Conservation (phyloP, 2,113 vertebrate genomes). For the cattle (Bos taurus) region DNA sequence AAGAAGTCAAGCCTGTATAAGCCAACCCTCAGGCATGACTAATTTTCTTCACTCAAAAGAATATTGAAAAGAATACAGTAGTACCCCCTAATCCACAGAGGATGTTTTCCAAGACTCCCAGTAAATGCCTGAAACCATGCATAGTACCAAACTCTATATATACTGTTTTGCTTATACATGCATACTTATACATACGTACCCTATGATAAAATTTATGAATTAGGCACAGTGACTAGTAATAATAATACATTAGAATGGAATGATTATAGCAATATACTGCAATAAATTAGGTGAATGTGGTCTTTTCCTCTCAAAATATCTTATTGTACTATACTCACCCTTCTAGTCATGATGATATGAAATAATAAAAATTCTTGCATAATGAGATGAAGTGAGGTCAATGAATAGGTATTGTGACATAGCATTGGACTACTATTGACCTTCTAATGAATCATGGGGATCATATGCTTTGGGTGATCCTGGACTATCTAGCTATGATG, state of each 20-base stretch:
- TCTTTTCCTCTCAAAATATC: background rate
- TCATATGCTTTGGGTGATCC: background rate
- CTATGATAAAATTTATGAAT: background rate
- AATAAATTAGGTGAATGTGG: background rate
- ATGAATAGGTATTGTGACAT: background rate
- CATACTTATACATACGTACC: no score
- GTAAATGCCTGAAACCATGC: background rate
- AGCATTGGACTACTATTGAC: background rate
- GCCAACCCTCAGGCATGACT: background rate
- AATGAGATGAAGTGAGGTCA: background rate
- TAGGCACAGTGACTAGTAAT: background rate
- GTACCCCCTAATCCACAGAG: background rate
- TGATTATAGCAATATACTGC: background rate
- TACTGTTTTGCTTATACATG: background rate
- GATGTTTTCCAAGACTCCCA: background rate
- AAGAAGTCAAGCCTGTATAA: background rate
- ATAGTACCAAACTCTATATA: background rate
- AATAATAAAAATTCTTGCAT: background rate
- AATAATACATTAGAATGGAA: background rate
- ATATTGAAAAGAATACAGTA: background rate
- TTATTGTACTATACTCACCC: background rate
- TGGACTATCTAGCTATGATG: background rate
- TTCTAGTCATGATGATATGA: background rate
- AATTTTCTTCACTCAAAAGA: background rate
- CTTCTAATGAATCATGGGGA: background rate